phyloP scores from a whole-genome alignment of 2,797 vertebrate genomes.

The Hylomyscus alleni region DNA sequence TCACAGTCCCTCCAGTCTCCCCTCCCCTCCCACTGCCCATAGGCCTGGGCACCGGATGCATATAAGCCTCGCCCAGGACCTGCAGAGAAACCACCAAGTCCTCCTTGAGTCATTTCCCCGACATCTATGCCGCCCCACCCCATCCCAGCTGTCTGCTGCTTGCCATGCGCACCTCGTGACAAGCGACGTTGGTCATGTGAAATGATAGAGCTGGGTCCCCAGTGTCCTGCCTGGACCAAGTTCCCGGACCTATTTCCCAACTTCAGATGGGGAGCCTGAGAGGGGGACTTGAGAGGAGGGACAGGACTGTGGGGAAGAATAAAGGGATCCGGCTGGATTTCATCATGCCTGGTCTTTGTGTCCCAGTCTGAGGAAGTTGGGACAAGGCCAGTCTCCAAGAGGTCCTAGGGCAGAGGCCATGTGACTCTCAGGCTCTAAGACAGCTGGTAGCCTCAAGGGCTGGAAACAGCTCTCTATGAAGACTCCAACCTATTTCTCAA shows the following conservation, averaged over 20 bases:
- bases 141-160: not conserved
- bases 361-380: not conserved
- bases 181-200: not conserved
- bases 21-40: not conserved
- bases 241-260: not conserved
- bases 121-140: conserved; percentile 46
- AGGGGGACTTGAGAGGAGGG: not conserved
- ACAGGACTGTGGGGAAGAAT: conserved; percentile 80
- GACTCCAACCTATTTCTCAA: conserved; percentile 69
- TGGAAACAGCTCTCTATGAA: conserved; percentile 57
- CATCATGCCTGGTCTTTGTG: not conserved
- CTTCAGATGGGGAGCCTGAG: not conserved
- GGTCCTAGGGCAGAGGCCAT: not conserved
- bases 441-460: conserved; percentile 47
- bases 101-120: conserved; percentile 54
- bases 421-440: conserved; percentile 67
- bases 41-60: not conserved
- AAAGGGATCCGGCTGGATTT: conserved; percentile 49
- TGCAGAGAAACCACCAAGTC: conserved; percentile 57
- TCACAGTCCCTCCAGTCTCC: not conserved
- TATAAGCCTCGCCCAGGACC: not conserved
- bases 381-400: not conserved
- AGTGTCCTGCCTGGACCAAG: not conserved
- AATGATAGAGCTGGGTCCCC: not conserved
- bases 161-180: not conserved